Percentiles rank a stretch among this genome's conserved stretches.
These are phyloP conservation scores for Salminus brasiliensis DNA, from an alignment of 2,113 vertebrate genomes.

Conservation along the genomic window DNA sequence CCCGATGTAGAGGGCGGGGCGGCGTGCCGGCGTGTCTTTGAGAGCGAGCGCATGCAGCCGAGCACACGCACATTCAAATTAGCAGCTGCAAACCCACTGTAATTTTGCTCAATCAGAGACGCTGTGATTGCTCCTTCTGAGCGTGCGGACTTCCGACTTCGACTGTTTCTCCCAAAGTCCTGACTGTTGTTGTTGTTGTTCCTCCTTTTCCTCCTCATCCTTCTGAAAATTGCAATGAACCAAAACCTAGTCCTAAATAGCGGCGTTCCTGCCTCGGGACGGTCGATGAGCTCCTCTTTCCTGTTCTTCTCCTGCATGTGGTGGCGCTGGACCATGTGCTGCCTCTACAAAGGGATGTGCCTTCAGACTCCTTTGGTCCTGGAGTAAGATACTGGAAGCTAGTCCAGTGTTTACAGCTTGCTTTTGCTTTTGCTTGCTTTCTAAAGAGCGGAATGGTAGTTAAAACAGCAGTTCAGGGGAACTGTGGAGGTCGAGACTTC, in stretches of 20 bases:
- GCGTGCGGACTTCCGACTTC: constrained; percentile 51
- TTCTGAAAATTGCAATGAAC: constrained; percentile 76
- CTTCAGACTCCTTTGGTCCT: no score
- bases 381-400: no score
- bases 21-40: neutral
- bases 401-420: no score
- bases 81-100: constrained; percentile 53
- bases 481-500: no score
- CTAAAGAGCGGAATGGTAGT: constrained; percentile 43
- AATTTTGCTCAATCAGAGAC: constrained; percentile 60
- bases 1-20: neutral
- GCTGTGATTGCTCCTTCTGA: constrained; percentile 59
- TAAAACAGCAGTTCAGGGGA: no score
- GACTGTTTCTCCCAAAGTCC: neutral
- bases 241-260: constrained; percentile 74
- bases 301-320: no score
- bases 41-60: constrained; percentile 11
- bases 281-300: no score
- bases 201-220: constrained; percentile 54
- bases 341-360: no score
- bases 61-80: constrained; percentile 50
- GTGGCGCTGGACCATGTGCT: no score
- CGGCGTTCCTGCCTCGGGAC: no score
- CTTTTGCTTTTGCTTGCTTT: constrained; percentile 57
- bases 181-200: no score